These are phyloP conservation scores for Corvus cornix DNA, from an alignment of 2,113 vertebrate genomes.

Conservation along the genomic window DNA sequence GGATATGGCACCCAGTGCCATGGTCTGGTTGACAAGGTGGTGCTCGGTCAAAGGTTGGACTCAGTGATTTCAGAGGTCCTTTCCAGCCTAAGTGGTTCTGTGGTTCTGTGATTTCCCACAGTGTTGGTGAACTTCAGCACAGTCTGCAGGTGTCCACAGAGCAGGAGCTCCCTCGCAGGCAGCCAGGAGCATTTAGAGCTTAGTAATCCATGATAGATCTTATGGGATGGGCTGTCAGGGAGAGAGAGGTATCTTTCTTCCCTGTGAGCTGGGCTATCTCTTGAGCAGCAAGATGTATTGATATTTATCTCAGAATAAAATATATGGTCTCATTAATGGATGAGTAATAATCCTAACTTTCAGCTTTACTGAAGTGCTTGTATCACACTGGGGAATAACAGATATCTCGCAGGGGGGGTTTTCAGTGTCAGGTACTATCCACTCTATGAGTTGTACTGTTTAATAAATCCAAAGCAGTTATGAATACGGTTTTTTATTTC, in stretches of 20 bases:
- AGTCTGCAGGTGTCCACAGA: not conserved
- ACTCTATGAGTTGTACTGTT: not conserved
- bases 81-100: not conserved
- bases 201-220: not conserved
- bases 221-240: too few species aligned
- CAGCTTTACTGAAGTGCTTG: not conserved
- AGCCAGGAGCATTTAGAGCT: not conserved
- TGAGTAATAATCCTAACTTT: not conserved
- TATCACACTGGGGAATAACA: not conserved
- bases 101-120: not conserved
- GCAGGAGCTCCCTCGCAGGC: not conserved
- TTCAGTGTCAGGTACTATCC: not conserved
- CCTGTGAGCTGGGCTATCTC: not conserved
- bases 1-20: not conserved
- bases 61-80: not conserved
- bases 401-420: not conserved
- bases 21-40: not conserved
- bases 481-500: not conserved
- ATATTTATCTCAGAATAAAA: not conserved
- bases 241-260: not conserved
- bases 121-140: rapidly evolving
- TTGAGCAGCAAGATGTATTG: not conserved
- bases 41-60: not conserved
- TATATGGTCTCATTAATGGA: not conserved
- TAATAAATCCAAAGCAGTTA: not conserved